Evolutionary conservation across 2,888 invertebrate genomes (phyloP).

Genomic region (Andrena dorsata): DNA sequence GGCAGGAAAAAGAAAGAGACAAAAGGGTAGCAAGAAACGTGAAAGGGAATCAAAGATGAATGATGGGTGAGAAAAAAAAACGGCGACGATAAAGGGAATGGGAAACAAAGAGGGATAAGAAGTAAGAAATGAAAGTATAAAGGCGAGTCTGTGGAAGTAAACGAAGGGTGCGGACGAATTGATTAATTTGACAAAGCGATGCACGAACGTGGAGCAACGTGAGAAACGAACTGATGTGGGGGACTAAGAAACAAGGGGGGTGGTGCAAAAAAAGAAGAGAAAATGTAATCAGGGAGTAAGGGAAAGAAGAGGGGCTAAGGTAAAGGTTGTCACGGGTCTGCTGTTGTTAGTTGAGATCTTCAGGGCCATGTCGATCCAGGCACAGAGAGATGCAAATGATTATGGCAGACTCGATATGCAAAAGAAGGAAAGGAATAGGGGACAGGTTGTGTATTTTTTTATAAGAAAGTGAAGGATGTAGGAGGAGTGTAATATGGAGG

Average conservation of each 20-base stretch:
- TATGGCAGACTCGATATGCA: constrained; percentile 56
- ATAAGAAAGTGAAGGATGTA: no score
- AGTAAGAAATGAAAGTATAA: constrained; percentile 1
- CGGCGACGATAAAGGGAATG: not conserved
- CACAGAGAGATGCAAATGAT: constrained; percentile 64
- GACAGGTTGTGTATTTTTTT: not conserved
- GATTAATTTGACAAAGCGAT: not conserved
- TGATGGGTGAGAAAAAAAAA: constrained; percentile 7
- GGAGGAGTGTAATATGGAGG: no score
- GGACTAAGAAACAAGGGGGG: not conserved
- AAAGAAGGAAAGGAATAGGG: constrained; percentile 36
- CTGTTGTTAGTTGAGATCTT: constrained; percentile 7
- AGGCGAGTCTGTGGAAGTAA: constrained; percentile 1
- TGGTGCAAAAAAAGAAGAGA: constrained; percentile 15
- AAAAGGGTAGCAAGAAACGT: not conserved
- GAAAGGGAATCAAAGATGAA: no score
- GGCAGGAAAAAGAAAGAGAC: not conserved
- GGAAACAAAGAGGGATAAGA: constrained; percentile 18
- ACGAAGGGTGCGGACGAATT: constrained; percentile 18
- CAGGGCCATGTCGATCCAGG: not conserved
- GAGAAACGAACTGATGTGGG: not conserved
- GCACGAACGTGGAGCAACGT: constrained; percentile 5
- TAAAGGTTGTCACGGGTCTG: constrained; percentile 8
- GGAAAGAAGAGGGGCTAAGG: not conserved
- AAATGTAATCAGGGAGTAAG: not conserved